These are phyloP conservation scores for Megaceryle alcyon DNA, from an alignment of 2,797 vertebrate genomes.

Conservation along the genomic window DNA sequence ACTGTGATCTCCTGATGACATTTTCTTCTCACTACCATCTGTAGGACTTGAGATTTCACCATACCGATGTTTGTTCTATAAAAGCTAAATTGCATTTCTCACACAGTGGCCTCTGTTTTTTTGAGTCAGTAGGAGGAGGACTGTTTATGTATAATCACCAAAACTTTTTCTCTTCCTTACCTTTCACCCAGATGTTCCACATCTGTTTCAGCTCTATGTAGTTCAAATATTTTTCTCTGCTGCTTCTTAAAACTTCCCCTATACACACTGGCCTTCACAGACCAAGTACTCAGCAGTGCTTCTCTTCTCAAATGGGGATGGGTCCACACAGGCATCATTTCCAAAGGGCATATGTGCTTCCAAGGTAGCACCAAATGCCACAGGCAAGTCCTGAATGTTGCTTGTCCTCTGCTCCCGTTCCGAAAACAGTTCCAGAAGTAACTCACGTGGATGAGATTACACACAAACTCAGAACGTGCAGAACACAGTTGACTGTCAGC, in stretches of 20 bases:
- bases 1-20: not conserved
- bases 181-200: not conserved
- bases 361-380: not conserved
- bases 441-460: not conserved
- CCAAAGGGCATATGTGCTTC: not conserved
- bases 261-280: not conserved
- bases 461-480: not conserved
- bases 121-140: not conserved
- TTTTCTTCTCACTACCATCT: not conserved
- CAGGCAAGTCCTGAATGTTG: not conserved
- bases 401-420: not conserved
- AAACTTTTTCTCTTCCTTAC: not conserved
- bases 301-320: not conserved
- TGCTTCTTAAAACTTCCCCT: not conserved
- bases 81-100: not conserved
- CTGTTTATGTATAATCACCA: not conserved
- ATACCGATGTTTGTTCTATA: not conserved
- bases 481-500: not conserved
- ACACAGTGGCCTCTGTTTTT: not conserved
- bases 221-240: not conserved
- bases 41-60: not conserved
- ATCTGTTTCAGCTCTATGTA: not conserved
- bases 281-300: not conserved
- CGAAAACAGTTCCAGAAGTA: not conserved
- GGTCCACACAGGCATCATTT: not conserved